These are phyloP conservation scores for Melanotus villosus DNA, from an alignment of 2,888 invertebrate species.

Conservation along the genomic window DNA sequence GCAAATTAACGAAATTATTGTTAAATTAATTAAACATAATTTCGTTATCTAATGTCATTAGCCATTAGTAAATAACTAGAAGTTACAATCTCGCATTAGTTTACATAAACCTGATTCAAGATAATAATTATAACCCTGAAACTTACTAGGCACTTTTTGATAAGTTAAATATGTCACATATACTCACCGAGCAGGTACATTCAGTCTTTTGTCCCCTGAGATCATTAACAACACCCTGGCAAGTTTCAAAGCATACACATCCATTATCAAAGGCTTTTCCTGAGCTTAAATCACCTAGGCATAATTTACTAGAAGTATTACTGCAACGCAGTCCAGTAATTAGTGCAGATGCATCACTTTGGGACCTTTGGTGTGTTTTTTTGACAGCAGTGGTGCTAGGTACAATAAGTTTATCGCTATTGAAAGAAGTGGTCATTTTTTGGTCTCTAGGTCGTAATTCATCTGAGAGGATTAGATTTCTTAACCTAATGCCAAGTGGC, in stretches of 20 bases:
- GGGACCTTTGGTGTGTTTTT: slow-evolving; percentile 88
- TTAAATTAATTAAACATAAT: too few species aligned
- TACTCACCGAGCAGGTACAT: slow-evolving; percentile 81
- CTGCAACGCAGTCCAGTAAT: slow-evolving; percentile 60
- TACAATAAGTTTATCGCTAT: slow-evolving; percentile 58
- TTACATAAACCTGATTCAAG: neutral
- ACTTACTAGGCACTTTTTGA: too few species aligned
- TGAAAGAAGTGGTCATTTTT: slow-evolving; percentile 52
- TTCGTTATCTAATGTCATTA: too few species aligned
- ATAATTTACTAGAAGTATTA: slow-evolving; percentile 74
- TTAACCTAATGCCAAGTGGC: slow-evolving; percentile 82
- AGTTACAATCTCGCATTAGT: too few species aligned
- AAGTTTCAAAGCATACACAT: slow-evolving; percentile 91
- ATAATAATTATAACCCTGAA: neutral
- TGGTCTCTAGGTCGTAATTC: slow-evolving; percentile 67
- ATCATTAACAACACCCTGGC: slow-evolving; percentile 84
- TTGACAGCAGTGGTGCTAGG: slow-evolving; percentile 70
- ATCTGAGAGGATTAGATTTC: slow-evolving; percentile 81
- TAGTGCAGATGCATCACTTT: slow-evolving; percentile 85
- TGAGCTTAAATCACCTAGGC: slow-evolving; percentile 91
- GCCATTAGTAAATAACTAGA: too few species aligned
- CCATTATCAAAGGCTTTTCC: slow-evolving; percentile 98
- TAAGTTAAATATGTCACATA: too few species aligned
- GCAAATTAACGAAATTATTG: too few species aligned
- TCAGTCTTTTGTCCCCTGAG: slow-evolving; percentile 82